Conservation (phyloP, 53 echinoderm and acorn worm species). For the Mesocentrotus franciscanus region DNA sequence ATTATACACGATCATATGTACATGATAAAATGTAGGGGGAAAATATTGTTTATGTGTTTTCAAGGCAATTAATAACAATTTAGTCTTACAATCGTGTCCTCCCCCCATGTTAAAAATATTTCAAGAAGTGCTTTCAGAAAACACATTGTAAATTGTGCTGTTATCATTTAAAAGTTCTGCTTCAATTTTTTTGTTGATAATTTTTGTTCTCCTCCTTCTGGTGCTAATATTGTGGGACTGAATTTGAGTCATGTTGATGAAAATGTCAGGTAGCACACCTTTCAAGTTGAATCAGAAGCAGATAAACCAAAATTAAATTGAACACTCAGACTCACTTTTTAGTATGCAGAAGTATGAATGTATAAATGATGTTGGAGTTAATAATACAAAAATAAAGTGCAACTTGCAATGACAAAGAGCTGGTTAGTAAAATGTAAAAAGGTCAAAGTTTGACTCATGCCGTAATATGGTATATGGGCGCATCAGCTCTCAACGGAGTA, state of each 20-base stretch:
- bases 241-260: background rate
- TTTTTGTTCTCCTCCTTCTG: background rate
- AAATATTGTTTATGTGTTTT: background rate
- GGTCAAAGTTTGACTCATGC: background rate
- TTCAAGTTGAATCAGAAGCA: background rate
- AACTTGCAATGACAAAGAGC: background rate
- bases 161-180: background rate
- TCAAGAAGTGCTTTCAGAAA: no score
- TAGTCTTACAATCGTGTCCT: no score
- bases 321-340: background rate
- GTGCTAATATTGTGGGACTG: background rate
- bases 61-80: no score
- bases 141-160: no score
- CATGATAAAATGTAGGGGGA: background rate
- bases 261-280: background rate
- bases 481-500: background rate
- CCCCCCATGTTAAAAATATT: no score
- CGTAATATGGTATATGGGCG: background rate
- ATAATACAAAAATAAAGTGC: background rate
- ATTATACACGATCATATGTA: background rate
- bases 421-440: background rate
- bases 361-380: background rate
- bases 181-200: background rate
- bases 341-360: background rate
- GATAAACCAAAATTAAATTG: background rate